Evolutionary conservation across 1,140 invertebrate species (phyloP), one percentile per base, ranked within the genome.

Genomic region (Homalodisca vitripennis): DNA sequence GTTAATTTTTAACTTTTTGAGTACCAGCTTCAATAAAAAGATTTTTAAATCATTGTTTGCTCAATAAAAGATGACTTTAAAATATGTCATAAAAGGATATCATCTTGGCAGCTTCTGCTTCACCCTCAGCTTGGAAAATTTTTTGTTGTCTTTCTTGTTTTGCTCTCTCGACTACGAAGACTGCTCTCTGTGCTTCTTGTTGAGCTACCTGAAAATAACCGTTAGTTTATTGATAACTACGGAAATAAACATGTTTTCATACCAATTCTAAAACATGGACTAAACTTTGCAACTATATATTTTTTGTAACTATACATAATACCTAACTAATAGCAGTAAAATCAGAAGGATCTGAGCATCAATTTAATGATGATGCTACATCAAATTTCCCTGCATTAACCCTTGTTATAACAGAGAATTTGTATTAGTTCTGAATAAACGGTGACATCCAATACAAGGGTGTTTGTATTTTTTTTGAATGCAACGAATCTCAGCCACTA

Each of bases 61-160:
- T 55, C 17, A 41, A 6, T 41, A 41, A 10, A 41, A 41, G 6
- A 6, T 41, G 6, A 41, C 6, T 10, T 41, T 12, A 55, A 55
- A 26, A 55, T 22, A 26, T 22, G 24, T 10, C 24, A 10, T 10
- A 74, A 85, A 91, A 92, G 90, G 90, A 92, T 92, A 92, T 92
- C 93, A 96, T 94, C 86, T 93, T 92, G 1, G 98, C 98, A 76
- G 98, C 94, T 85, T 98, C 92, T 27, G 98, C 97, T 89, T 99
- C 98, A 86, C 98, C 98, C 84, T 99, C 97, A 73, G 98, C 98
- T 81, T 99, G 97, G 1, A 99, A 96, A 83, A 99, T 98, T 79
- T 99, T 99, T 82, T 99, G 98, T 81, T 99, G 98, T 77, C 90
- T 89, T 80, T 99, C 97, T 79, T 99, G 97, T 76, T 93, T 97